These are phyloP conservation scores for Microtus ochrogaster DNA, from an alignment of 2,113 vertebrate species.

Conservation along the genomic window DNA sequence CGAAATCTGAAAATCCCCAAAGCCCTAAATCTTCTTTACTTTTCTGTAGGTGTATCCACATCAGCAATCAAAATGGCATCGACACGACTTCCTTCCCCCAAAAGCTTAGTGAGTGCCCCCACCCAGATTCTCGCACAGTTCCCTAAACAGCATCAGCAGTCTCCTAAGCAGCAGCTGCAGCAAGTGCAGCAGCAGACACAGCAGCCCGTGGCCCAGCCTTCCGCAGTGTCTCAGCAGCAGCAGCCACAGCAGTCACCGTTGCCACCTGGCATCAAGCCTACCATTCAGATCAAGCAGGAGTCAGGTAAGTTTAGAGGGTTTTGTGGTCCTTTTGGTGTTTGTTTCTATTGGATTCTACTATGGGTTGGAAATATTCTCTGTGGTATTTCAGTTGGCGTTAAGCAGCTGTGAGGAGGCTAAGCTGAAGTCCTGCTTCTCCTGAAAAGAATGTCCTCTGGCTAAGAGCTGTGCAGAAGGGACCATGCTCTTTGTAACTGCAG, in stretches of 20 bases:
- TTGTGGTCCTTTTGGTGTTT: neutral
- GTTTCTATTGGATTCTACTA: neutral
- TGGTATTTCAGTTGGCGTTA: neutral
- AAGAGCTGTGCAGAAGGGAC: neutral
- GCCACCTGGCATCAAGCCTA: slow-evolving; percentile 92
- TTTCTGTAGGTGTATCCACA: slow-evolving; percentile 88
- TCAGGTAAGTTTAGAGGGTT: slow-evolving; percentile 89
- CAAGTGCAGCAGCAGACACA: slow-evolving; percentile 85
- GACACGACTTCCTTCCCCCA: slow-evolving; percentile 95
- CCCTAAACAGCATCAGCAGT: slow-evolving; percentile 94
- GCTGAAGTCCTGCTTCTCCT: neutral
- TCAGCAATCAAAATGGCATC: slow-evolving; percentile 94
- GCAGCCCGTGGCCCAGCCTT: slow-evolving; percentile 81
- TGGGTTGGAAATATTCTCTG: neutral
- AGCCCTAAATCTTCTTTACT: slow-evolving; percentile 53
- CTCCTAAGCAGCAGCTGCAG: slow-evolving; percentile 90
- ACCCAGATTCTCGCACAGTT: slow-evolving; percentile 97
- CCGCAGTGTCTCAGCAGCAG: slow-evolving; percentile 82
- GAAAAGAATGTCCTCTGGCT: neutral
- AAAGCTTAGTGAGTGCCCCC: slow-evolving; percentile 92
- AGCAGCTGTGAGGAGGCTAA: neutral
- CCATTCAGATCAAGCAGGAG: slow-evolving; percentile 99
- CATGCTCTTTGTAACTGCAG: neutral
- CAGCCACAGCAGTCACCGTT: slow-evolving; percentile 86
- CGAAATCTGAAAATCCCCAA: no score